These are phyloP conservation scores for Cliona cf. orientalis DNA, from an alignment of 37 sponge, comb jelly and placozoan genomes.

Conservation along the genomic window DNA sequence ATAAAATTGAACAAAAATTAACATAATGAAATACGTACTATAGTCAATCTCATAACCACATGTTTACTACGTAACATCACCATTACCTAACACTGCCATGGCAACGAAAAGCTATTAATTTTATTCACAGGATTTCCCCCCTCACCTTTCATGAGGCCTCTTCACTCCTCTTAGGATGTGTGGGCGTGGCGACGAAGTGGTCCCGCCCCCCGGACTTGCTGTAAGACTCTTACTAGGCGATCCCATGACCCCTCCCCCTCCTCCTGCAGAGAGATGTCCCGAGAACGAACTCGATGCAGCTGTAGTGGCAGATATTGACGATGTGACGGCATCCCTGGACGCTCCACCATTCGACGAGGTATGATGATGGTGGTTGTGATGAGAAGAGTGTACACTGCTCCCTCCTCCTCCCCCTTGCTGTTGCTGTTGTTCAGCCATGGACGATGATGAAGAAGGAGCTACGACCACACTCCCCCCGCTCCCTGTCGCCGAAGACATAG, in stretches of 20 bases:
- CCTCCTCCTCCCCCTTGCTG: too few species aligned
- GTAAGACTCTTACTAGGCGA: background rate
- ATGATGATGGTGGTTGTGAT: background rate
- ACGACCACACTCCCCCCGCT: too few species aligned
- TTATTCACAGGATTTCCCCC: background rate
- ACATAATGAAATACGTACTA: background rate
- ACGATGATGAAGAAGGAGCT: too few species aligned
- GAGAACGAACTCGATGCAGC: background rate
- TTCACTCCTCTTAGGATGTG: conserved; percentile 44
- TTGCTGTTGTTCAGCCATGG: too few species aligned
- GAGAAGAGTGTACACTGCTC: too few species aligned
- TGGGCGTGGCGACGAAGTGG: conserved; percentile 53
- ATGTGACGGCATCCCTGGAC: background rate
- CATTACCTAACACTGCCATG: too few species aligned
- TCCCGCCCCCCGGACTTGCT: background rate
- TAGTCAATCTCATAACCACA: background rate
- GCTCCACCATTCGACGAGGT: conserved; percentile 5
- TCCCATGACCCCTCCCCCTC: background rate
- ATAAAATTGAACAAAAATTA: background rate
- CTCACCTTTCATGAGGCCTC: conserved; percentile 52
- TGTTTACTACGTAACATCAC: background rate
- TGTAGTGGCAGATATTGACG: background rate
- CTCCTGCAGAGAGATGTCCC: conserved; percentile 11
- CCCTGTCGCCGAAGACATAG: too few species aligned
- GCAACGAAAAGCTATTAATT: background rate